Percentiles rank a stretch among this genome's conserved stretches.
Conservation (phyloP, 1,140 invertebrate genomes). For the Wasmannia auropunctata region DNA sequence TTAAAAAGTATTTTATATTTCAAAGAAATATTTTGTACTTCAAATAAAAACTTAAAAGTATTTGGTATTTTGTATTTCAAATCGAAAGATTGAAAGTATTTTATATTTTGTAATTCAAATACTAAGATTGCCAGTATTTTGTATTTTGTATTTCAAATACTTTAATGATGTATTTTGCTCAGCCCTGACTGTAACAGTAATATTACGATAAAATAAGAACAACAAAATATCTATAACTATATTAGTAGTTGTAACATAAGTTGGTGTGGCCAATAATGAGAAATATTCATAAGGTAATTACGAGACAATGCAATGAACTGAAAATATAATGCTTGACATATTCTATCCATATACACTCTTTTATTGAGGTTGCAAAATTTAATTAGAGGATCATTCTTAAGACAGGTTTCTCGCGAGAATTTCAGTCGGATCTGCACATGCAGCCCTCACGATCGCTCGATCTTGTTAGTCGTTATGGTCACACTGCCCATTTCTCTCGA, state of each 20-base stretch:
- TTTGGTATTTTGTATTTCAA: too few species aligned
- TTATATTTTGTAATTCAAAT: too few species aligned
- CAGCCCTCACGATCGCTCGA: not conserved
- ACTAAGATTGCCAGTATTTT: too few species aligned
- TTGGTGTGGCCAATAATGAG: not conserved
- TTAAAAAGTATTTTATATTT: too few species aligned
- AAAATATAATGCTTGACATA: conserved; percentile 5
- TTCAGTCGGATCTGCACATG: not conserved
- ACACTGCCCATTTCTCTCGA: not conserved
- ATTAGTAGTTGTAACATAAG: not conserved
- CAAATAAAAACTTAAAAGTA: too few species aligned
- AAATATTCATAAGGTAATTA: conserved; percentile 2
- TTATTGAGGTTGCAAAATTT: not conserved
- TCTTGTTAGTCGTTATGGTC: not conserved
- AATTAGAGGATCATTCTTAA: conserved; percentile 1
- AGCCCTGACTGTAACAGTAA: not conserved
- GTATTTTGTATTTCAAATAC: too few species aligned
- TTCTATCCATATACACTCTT: not conserved
- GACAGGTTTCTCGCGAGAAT: not conserved
- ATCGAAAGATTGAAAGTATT: too few species aligned
- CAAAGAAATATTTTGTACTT: too few species aligned
- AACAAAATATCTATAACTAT: not conserved
- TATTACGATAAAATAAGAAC: not conserved
- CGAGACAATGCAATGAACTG: not conserved
- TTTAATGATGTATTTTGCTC: too few species aligned